These are phyloP conservation scores for Sminthurinus aureus DNA, from an alignment of 2,888 invertebrate species.

Conservation along the genomic window DNA sequence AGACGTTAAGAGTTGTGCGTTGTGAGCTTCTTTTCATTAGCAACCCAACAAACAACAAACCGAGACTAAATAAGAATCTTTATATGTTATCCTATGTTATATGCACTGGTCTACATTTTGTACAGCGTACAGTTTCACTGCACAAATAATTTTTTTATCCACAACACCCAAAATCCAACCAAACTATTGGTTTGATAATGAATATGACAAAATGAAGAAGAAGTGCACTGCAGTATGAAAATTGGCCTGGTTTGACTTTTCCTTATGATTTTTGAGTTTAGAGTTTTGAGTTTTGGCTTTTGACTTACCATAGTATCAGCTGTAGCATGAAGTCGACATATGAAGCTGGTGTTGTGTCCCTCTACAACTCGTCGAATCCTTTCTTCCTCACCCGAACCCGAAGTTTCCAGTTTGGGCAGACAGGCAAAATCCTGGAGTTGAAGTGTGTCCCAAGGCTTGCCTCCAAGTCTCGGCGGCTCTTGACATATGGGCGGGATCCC, in stretches of 20 bases:
- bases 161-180: too few species aligned
- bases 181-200: too few species aligned
- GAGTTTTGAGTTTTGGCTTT: neutral
- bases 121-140: neutral
- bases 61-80: neutral
- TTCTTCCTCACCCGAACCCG: conserved; percentile 31
- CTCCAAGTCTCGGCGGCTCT: conserved; percentile 71
- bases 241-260: neutral
- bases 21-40: neutral
- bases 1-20: neutral
- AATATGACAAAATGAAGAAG: neutral
- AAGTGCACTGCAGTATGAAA: too few species aligned
- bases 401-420: conserved; percentile 65
- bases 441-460: conserved; percentile 77
- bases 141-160: neutral
- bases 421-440: conserved; percentile 83
- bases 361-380: conserved; percentile 50
- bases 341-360: conserved; percentile 56
- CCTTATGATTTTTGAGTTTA: neutral
- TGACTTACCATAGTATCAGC: conserved; percentile 56
- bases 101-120: too few species aligned
- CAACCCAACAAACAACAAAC: neutral
- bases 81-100: too few species aligned
- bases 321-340: conserved; percentile 58
- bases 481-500: conserved; percentile 76